Evolutionary conservation across 2,888 invertebrate species (phyloP).

Genomic region (Aleiodes testaceus): DNA sequence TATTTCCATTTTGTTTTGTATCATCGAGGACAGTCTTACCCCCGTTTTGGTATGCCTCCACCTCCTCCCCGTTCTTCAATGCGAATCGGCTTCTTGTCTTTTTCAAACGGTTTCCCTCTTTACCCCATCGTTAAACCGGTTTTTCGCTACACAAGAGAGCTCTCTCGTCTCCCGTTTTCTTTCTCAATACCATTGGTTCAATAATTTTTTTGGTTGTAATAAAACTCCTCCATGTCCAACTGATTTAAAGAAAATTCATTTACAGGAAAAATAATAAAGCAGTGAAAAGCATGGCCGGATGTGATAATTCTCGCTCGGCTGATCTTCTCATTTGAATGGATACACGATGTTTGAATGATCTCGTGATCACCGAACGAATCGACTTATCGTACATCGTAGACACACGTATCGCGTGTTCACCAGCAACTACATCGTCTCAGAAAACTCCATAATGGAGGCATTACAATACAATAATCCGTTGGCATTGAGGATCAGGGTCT

Average conservation of each 20-base stretch:
- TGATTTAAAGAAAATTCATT: too few species aligned
- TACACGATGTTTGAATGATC: conserved; percentile 39
- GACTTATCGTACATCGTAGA: conserved; percentile 20
- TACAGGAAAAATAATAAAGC: conserved; percentile 54
- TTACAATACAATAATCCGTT: conserved; percentile 2
- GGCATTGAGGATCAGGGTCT: too few species aligned
- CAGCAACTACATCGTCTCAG: neutral
- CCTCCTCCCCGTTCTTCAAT: conserved; percentile 40
- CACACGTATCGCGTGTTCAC: conserved; percentile 15
- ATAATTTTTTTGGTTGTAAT: conserved; percentile 30
- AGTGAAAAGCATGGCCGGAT: conserved; percentile 71
- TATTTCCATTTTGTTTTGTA: conserved; percentile 26
- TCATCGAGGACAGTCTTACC: conserved; percentile 12
- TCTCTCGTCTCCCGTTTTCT: conserved; percentile 16
- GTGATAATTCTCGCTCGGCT: conserved; percentile 61
- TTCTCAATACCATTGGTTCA: conserved; percentile 6
- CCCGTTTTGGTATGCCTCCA: conserved; percentile 40
- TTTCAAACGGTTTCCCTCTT: conserved; percentile 54
- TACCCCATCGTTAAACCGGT: conserved; percentile 53
- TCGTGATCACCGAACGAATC: conserved; percentile 2
- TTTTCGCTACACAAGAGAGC: conserved; percentile 40
- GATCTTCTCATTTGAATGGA: conserved; percentile 56
- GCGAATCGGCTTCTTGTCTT: conserved; percentile 52
- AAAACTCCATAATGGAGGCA: neutral
- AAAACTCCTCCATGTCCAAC: neutral